phyloP scores from a whole-genome alignment of 2,797 vertebrate genomes.

The Galagoides demidoff region DNA sequence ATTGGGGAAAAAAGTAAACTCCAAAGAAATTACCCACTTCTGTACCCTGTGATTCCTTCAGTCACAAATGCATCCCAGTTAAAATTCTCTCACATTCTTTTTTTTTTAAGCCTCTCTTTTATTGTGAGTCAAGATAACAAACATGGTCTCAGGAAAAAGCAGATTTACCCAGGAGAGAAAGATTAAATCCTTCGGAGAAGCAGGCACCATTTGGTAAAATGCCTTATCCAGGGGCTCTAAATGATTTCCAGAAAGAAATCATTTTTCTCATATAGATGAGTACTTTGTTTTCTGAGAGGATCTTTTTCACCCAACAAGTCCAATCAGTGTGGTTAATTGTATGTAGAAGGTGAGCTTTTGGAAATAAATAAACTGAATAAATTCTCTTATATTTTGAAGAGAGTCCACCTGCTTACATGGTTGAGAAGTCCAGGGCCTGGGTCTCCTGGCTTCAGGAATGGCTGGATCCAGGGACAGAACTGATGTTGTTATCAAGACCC shows the following conservation, averaged over 20 bases:
- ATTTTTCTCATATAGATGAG: not conserved
- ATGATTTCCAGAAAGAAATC: not conserved
- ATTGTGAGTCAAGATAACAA: not conserved
- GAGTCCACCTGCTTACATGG: too few species aligned
- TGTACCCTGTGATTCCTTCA: too few species aligned
- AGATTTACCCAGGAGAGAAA: not conserved
- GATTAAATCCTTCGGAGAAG: not conserved
- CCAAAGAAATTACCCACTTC: not conserved
- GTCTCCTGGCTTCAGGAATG: too few species aligned
- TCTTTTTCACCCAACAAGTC: not conserved
- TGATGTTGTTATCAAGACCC: too few species aligned
- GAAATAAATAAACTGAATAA: not conserved
- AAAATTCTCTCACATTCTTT: too few species aligned
- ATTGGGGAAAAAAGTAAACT: not conserved
- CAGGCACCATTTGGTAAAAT: not conserved
- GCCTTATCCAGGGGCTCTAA: not conserved
- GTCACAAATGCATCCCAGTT: too few species aligned
- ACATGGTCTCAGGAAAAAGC: not conserved
- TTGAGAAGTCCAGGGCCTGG: too few species aligned
- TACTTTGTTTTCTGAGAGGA: constrained; percentile 10
- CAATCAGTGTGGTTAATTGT: not conserved
- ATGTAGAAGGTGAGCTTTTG: not conserved
- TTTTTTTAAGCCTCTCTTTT: not conserved
- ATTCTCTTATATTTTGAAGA: too few species aligned
- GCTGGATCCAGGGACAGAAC: too few species aligned